Conservation (phyloP, 2,888 invertebrate genomes). For the Salticus scenicus region DNA sequence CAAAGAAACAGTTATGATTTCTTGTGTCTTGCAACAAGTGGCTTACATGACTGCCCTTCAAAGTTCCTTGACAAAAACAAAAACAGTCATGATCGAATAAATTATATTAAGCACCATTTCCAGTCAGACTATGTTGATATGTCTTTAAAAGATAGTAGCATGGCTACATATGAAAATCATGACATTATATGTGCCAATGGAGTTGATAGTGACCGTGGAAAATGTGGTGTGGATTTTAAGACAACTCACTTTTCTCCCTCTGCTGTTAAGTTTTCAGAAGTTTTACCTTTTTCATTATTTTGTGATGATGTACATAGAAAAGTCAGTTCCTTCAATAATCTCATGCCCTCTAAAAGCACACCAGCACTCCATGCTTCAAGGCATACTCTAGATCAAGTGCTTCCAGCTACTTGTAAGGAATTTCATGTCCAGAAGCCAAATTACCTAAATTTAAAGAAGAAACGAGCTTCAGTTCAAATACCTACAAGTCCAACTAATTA, state of each 20-base stretch:
- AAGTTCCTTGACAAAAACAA: constrained; percentile 45
- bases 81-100: constrained; percentile 28
- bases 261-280: constrained; percentile 47
- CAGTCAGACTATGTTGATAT: constrained; percentile 71
- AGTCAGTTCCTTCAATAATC: constrained; percentile 57
- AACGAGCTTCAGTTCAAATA: constrained; percentile 73
- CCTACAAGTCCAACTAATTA: constrained; percentile 93
- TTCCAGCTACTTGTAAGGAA: constrained; percentile 56
- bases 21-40: constrained; percentile 71
- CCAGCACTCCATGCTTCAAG: constrained; percentile 66
- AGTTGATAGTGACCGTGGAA: constrained; percentile 22
- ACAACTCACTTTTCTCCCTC: constrained; percentile 16
- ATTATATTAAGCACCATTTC: constrained; percentile 33
- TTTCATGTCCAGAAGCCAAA: constrained; percentile 66
- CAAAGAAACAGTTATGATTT: constrained; percentile 70
- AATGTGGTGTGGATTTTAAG: constrained; percentile 7
- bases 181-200: constrained; percentile 67
- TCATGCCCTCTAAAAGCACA: constrained; percentile 68
- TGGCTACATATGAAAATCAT: constrained; percentile 70
- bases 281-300: constrained; percentile 49
- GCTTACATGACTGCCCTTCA: constrained; percentile 41
- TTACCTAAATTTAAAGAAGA: constrained; percentile 54
- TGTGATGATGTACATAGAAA: constrained; percentile 56
- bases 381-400: constrained; percentile 65
- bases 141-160: constrained; percentile 66